Evolutionary conservation across 2,113 vertebrate genomes (phyloP).

Genomic region (Toxotes chatareus): DNA sequence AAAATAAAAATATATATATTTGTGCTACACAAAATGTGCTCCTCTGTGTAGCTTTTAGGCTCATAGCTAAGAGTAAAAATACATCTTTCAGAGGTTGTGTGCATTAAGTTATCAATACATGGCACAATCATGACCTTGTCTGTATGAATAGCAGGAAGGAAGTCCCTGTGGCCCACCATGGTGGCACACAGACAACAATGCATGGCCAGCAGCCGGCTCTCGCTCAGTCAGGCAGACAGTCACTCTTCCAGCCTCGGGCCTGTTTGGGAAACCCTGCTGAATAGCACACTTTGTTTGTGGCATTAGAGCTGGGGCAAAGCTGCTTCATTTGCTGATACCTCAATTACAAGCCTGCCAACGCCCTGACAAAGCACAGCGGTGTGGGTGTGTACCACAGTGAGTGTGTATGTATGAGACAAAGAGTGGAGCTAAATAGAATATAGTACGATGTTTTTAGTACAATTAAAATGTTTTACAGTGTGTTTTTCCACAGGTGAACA

Average conservation of each 20-base stretch:
- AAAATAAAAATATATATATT: neutral
- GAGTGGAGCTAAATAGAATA: neutral
- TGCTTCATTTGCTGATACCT: conserved; percentile 78
- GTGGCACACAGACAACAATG: conserved; percentile 71
- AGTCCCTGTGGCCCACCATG: conserved; percentile 36
- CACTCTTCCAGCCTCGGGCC: conserved; percentile 58
- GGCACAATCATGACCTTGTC: conserved; percentile 29
- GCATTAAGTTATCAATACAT: conserved; percentile 16
- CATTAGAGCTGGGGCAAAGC: conserved; percentile 76
- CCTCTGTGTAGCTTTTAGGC: neutral
- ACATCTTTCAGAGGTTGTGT: neutral
- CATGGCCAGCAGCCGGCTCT: conserved; percentile 38
- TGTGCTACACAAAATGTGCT: neutral
- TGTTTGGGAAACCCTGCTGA: conserved; percentile 76
- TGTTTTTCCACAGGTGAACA: neutral
- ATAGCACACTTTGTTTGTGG: conserved; percentile 81
- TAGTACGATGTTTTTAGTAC: neutral
- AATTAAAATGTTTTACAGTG: neutral
- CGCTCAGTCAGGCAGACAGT: conserved; percentile 72
- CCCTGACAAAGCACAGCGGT: conserved; percentile 66
- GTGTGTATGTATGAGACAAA: neutral
- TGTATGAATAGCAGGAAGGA: conserved; percentile 64
- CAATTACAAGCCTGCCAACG: conserved; percentile 64
- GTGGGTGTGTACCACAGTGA: conserved; percentile 22
- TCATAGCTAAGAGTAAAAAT: neutral